Base-by-base conservation (phyloP, 2,113 vertebrate species). In the Typhlomys cinereus region DNA sequence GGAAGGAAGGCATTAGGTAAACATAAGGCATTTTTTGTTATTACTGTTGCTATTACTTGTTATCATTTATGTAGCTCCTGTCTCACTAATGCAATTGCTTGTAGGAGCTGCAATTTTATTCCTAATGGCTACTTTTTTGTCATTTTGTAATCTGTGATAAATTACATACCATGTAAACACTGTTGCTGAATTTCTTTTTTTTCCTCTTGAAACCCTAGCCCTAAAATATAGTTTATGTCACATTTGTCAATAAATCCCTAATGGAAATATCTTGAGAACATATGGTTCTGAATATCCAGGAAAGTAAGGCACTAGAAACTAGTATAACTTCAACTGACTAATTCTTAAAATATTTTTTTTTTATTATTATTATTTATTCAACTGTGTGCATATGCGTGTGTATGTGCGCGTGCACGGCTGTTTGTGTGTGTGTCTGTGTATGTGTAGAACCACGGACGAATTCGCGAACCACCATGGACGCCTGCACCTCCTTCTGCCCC, bases 311-410 rank as follows among this genome's bases (percentile, higher is more conserved):
- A 86, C 96, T 97, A 96, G 93, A 96, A 96, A 92, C 92, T 74
- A 81, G 85, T 92, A 15, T 95, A 67, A 96, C 92, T 94, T 94
- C 92, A 89, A 44, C 89, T 96, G 94, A 96, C 97, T 94, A 81
- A 79, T 92, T 73, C 87, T 96, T 96, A 92, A n/a, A n/a, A n/a
- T n/a, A n/a, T n/a, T n/a, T n/a, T n/a, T n/a, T n/a, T n/a, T n/a
- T n/a, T n/a, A n/a, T n/a, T n/a, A n/a, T n/a, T n/a, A n/a, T n/a
- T n/a, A n/a, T n/a, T n/a, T n/a, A n/a, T n/a, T n/a, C n/a, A n/a
- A n/a, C n/a, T n/a, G n/a, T n/a, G n/a, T n/a, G n/a, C n/a, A n/a
- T n/a, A n/a, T n/a, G n/a, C n/a, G n/a, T n/a, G n/a, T n/a, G n/a
- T n/a, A n/a, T n/a, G n/a, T n/a, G n/a, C n/a, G n/a, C n/a, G n/a